phyloP scores from a whole-genome alignment of 2,113 vertebrate species.

The Eira barbara region DNA sequence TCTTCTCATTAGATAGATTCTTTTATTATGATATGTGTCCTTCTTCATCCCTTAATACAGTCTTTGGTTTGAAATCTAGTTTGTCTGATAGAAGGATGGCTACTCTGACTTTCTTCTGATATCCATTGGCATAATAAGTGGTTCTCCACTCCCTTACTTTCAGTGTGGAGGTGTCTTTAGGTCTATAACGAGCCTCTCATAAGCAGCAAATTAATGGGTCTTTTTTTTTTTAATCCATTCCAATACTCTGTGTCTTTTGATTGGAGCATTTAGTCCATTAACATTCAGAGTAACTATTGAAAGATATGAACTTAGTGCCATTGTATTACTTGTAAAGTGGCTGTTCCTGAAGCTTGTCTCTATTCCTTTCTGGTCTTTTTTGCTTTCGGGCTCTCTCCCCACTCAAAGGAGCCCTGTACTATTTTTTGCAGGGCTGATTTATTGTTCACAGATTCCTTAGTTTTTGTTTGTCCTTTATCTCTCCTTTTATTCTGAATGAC shows the following conservation, averaged over 20 bases:
- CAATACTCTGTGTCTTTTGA: neutral
- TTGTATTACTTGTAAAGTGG: neutral
- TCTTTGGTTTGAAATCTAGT: neutral
- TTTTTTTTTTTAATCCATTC: neutral
- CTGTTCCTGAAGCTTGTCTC: neutral
- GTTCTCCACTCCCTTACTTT: neutral
- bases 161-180: neutral
- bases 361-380: neutral
- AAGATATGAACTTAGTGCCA: neutral
- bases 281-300: neutral
- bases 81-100: neutral
- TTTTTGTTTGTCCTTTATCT: neutral
- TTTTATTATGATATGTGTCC: neutral
- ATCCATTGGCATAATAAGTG: neutral
- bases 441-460: neutral
- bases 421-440: neutral
- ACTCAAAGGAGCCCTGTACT: neutral
- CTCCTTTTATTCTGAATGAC: neutral
- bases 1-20: neutral
- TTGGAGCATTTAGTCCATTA: neutral
- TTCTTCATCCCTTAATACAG: neutral
- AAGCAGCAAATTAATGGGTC: neutral
- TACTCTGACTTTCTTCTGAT: neutral
- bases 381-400: neutral
- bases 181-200: neutral